phyloP scores from a whole-genome alignment of 2,113 vertebrate species.

The Arenaria interpres region DNA sequence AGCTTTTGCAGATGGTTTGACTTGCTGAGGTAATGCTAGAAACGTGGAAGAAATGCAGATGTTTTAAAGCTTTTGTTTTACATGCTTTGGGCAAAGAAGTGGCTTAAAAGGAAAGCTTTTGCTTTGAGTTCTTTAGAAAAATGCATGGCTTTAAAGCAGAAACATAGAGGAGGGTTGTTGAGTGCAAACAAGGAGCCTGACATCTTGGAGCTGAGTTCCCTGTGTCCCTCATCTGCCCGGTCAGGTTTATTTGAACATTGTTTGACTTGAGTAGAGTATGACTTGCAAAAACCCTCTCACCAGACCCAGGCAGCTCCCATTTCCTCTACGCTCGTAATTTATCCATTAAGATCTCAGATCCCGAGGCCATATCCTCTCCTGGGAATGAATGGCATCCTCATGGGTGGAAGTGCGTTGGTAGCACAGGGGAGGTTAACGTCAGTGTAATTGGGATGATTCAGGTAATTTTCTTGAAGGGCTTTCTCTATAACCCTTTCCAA shows the following conservation, averaged over 20 bases:
- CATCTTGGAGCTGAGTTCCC: background rate
- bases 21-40: background rate
- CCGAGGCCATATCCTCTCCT: background rate
- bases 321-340: background rate
- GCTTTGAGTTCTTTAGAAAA: background rate
- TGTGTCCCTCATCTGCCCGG: fast-evolving
- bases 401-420: background rate
- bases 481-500: background rate
- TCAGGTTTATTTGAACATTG: background rate
- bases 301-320: background rate
- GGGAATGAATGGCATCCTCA: background rate
- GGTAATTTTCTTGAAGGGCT: background rate
- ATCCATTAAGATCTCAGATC: background rate
- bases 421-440: background rate
- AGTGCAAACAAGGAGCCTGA: background rate
- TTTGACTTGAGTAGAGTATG: background rate
- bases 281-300: background rate
- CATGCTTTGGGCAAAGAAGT: background rate
- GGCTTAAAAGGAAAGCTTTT: background rate
- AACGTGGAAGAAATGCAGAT: background rate
- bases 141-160: background rate
- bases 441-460: background rate
- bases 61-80: background rate
- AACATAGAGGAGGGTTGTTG: background rate
- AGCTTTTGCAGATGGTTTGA: constrained; percentile 37